These are phyloP conservation scores for Pararge aegeria DNA, from an alignment of 1,140 invertebrate genomes.

Conservation along the genomic window DNA sequence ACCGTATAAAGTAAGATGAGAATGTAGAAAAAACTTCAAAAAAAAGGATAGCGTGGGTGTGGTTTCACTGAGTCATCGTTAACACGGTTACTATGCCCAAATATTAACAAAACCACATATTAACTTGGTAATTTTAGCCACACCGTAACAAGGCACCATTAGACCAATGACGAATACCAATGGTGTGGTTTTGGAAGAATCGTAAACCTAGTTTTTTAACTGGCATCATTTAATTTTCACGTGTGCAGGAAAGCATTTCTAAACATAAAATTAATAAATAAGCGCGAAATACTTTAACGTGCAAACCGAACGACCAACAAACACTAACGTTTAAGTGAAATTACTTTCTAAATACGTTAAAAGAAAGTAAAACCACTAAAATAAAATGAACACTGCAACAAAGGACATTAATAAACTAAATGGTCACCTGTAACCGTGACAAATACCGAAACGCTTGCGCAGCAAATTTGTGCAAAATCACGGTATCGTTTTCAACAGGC, in stretches of 20 bases:
- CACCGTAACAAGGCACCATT: slow-evolving; percentile 15
- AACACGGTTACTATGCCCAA: slow-evolving; percentile 43
- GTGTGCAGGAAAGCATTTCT: background rate
- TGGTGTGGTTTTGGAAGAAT: background rate
- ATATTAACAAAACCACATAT: slow-evolving; percentile 41
- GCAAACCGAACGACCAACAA: slow-evolving; percentile 4
- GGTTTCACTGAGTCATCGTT: slow-evolving; percentile 46
- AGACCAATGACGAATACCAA: slow-evolving; percentile 1
- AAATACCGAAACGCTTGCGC: slow-evolving; percentile 14
- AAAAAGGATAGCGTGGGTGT: slow-evolving; percentile 26
- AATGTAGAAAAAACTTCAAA: slow-evolving; percentile 20
- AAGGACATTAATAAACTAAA: slow-evolving; percentile 26
- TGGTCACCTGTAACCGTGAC: slow-evolving; percentile 20
- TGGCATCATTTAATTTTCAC: background rate
- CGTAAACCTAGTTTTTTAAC: background rate
- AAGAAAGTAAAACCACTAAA: slow-evolving; percentile 26
- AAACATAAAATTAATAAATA: background rate
- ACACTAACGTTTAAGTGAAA: slow-evolving; percentile 6
- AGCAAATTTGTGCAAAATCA: slow-evolving; percentile 27
- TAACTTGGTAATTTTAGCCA: slow-evolving; percentile 31
- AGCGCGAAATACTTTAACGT: background rate
- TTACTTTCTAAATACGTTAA: slow-evolving; percentile 10
- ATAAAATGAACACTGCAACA: slow-evolving; percentile 15
- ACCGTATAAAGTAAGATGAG: slow-evolving; percentile 30
- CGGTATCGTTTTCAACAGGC: slow-evolving; percentile 18